These are phyloP conservation scores for Cygnus olor DNA, from an alignment of 2,797 vertebrate species.

Conservation along the genomic window DNA sequence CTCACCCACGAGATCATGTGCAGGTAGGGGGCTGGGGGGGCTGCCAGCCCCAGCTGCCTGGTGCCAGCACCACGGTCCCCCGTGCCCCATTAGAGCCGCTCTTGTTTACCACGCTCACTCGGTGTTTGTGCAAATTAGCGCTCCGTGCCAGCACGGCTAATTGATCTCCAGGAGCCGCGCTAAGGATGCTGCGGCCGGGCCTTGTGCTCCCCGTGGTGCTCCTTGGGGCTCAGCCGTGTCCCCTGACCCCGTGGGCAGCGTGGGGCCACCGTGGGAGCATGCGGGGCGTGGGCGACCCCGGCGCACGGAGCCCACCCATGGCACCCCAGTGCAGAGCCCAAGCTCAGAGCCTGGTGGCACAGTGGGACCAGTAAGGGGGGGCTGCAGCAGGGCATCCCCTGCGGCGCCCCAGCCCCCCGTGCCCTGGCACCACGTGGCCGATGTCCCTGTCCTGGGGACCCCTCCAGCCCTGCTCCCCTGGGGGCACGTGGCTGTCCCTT, in stretches of 20 bases:
- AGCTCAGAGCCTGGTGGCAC: not conserved
- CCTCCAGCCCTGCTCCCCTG: not conserved
- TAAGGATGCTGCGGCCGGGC: conserved; percentile 77
- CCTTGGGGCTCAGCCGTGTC: not conserved
- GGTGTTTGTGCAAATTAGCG: conserved; percentile 87
- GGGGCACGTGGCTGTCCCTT: too few relatives aligned
- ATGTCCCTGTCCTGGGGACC: not conserved
- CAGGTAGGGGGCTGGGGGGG: not conserved
- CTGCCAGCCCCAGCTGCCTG: not conserved
- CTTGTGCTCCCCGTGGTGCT: not conserved
- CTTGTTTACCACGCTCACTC: conserved; percentile 87
- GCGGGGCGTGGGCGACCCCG: not conserved
- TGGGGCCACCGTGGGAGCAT: not conserved
- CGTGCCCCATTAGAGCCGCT: conserved; percentile 78
- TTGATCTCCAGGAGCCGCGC: conserved; percentile 87
- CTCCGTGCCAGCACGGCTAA: conserved; percentile 82
- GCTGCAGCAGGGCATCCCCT: not conserved
- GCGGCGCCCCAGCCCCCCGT: too few relatives aligned
- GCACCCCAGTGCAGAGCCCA: not conserved
- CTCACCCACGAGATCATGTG: conserved; percentile 79
- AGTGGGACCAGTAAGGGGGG: not conserved
- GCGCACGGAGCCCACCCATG: not conserved
- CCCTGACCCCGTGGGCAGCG: not conserved
- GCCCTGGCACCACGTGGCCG: accelerated
- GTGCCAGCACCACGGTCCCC: conserved; percentile 36